phyloP scores from a whole-genome alignment of 2,888 invertebrate species.

The Pachydiplax longipennis region DNA sequence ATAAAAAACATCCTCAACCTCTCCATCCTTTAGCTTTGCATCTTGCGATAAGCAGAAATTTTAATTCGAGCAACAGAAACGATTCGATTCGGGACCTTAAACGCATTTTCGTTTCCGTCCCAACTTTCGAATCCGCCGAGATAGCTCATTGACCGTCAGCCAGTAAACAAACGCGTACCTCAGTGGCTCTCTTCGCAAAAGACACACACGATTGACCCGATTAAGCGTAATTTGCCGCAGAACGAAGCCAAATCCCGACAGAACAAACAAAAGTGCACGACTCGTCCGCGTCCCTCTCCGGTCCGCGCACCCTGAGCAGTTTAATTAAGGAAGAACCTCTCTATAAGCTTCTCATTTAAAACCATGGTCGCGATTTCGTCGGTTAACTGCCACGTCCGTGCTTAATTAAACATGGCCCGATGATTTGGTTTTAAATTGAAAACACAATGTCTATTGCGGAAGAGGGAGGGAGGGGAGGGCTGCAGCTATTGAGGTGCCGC shows the following conservation, averaged over 20 bases:
- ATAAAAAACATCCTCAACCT: too few species aligned
- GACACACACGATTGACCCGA: constrained; percentile 30
- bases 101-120: too few species aligned
- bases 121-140: too few species aligned
- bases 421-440: constrained; percentile 42
- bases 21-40: too few species aligned
- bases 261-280: constrained; percentile 24
- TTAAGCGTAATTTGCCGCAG: constrained; percentile 21
- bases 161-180: not conserved
- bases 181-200: not conserved
- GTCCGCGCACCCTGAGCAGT: not conserved
- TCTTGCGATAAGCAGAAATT: too few species aligned
- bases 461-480: not conserved
- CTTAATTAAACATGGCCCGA: constrained; percentile 43
- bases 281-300: not conserved
- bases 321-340: constrained; percentile 39
- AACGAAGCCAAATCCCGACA: constrained; percentile 7
- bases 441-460: constrained; percentile 31
- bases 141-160: not conserved
- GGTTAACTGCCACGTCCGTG: constrained; percentile 39
- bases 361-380: constrained; percentile 39
- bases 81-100: too few species aligned
- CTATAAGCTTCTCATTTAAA: constrained; percentile 39
- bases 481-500: constrained; percentile 20
- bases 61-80: too few species aligned